Base-by-base conservation (phyloP, 2,113 vertebrate genomes). In the Asarcornis scutulata region DNA sequence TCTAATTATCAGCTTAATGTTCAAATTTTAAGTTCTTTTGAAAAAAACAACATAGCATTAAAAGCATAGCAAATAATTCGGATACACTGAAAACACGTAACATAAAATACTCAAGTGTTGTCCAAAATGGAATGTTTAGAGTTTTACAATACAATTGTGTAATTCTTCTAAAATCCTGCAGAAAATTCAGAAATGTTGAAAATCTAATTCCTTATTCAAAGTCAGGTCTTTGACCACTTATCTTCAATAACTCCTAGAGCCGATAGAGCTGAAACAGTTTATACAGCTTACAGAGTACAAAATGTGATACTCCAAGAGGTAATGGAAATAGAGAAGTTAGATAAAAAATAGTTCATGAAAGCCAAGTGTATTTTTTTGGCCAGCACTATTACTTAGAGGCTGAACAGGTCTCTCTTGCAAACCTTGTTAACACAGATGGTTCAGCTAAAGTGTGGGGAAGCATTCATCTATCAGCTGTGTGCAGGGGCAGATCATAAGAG, bases 401-500 rank as follows among this genome's bases (percentile, higher is more conserved):
- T 91, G 85, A 80, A 84, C 8, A 75, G 73, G 63, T 20, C 40
- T 52, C 38, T 72, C 69, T 83, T 90, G 77, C 69, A 86, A 93
- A 67, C 12, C 34, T 81, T 87, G 38, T 75, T 68, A 81, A 83
- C 55, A 25, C 93, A 97, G 93, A 94, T 86, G 73, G 76, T 68
- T 95, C 86, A 60, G 64, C 86, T 88, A 59, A 90, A 94, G 67
- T 26, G n/a, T 83, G 69, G 31, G 32, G 62, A 81, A 93, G 38
- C 50, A 84, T 90, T 95, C 88, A 90, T 86, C 64, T 50, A 86
- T 23, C 80, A 81, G 79, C 88, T 81, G 50, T 68, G 68, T 84
- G 76, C 85, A 96, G 86, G 48, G 77, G 73, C 86, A 94, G 80
- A 93, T 60, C 86, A 66, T 77, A 77, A 85, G 66, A 92, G 78